Evolutionary conservation across 2,113 vertebrate species (phyloP), one percentile per base, ranked within the genome.

Genomic region (Benitochromis conjunctus): DNA sequence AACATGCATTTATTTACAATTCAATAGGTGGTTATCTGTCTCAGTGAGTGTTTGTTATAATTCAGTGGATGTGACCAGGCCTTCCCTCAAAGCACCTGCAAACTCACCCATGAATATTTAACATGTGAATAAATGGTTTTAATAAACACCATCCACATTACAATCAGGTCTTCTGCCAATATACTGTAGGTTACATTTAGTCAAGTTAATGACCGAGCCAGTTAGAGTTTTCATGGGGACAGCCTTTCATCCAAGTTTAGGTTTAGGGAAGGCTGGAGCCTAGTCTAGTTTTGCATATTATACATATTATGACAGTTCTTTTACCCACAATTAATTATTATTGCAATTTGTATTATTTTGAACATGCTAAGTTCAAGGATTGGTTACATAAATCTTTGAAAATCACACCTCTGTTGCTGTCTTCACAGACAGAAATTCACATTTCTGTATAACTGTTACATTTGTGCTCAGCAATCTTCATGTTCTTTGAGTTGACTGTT

Each of bases 1-100:
- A 88, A 46, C 86, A 89, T 38, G 7, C 76, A 90, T 92, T 90
- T 85, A 92, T 92, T 89, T 89, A 58, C 82, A 88, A 71, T 88
- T 53, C 48, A 57, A 56, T 86, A 46, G 83, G 86, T 80, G 81
- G 77, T 80, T 80, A 71, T 87, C 60, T 81, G 76, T 81, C 84
- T 81, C 36, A 53, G 71, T 57, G 71, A 81, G 83, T 54, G 76
- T 82, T 62, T 83, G 86, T 78, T 89, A 55, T 81, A 46, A 82
- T 85, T 81, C 79, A 56, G 57, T 80, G 79, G 26, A 76, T 76
- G 71, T 79, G 69, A 78, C 66, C 77, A 11, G 31, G 34, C 82
- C 41, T 79, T 69, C 54, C 81, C 79, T 79, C 55, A 83, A 77
- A 89, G 84, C 62, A 43, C 79, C 81, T 81, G 69, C 79, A 87